Evolutionary conservation across 2,113 vertebrate genomes (phyloP), one percentile per base, ranked within the genome.

Genomic region (Macrotus californicus): DNA sequence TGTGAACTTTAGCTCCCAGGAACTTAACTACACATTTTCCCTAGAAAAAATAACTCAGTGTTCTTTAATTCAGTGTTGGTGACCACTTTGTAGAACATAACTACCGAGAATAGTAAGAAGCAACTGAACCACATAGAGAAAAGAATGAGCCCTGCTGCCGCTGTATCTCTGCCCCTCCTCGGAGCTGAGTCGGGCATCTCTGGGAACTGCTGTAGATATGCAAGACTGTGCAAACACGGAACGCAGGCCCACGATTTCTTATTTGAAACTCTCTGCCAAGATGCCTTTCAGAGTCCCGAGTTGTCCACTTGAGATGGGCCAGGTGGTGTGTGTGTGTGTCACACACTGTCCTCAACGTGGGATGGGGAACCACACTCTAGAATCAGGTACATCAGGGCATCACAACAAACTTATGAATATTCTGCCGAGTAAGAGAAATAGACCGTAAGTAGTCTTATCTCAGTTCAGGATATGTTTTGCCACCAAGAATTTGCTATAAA

Each of bases 401-500:
- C 69, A 7, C 15, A 73, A 14, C 54, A 46, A 72, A 82, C 36
- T 54, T 52, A n/a, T 7, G 26, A 52, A 54, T 48, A n/a, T 56
- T 52, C 46, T 91, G 50, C 54, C 34, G n/a, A 18, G 39, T 34
- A 11, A 93, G 73, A 94, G 69, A 79, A 86, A 39, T 16, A 79
- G 59, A 48, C n/a, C 15, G 4, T 54, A 7, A 6, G 16, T 34
- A 26, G 59, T 31, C 34, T 84, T 34, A 46, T 73, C 64, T 93
- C 83, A n/a, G 66, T 56, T 76, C 39, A 54, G 46, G 22, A 43
- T n/a, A 61, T 26, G 36, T 61, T 93, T 85, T 75, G 16, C 64
- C 36, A 46, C 34, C 41, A 39, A 69, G n/a, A 76, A 3, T 92
- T 84, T 48, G 24, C 66, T 24, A 56, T 85, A 70, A 92, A 93